Conservation (phyloP, 2,888 invertebrate genomes). For the Gonocerus acuteangulatus region DNA sequence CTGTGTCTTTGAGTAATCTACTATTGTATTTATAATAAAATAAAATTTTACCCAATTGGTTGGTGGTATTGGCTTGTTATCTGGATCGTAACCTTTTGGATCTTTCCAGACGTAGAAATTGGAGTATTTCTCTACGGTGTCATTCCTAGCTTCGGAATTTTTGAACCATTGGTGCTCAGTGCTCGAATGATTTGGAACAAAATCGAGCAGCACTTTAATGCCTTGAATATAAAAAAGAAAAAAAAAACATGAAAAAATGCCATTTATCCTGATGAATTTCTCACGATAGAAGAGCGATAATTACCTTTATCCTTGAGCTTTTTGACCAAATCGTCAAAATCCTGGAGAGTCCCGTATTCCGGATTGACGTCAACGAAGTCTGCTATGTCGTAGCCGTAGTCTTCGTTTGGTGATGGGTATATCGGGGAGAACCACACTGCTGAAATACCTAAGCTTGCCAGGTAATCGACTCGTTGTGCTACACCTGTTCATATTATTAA, state of each 20-base stretch:
- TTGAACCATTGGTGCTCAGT: slow-evolving; percentile 50
- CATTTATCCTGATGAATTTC: too few species aligned
- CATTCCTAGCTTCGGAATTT: slow-evolving; percentile 39
- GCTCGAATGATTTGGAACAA: slow-evolving; percentile 43
- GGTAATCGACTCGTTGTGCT: slow-evolving; percentile 47
- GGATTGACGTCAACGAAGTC: slow-evolving; percentile 52
- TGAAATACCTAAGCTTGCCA: slow-evolving; percentile 53
- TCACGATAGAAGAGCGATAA: neutral
- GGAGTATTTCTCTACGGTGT: slow-evolving; percentile 42
- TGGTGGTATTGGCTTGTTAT: slow-evolving; percentile 39
- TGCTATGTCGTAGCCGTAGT: slow-evolving; percentile 59
- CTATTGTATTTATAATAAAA: too few species aligned
- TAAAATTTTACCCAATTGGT: slow-evolving; percentile 40
- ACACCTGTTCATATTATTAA: too few species aligned
- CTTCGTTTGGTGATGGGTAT: slow-evolving; percentile 57
- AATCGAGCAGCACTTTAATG: slow-evolving; percentile 38
- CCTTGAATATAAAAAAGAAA: too few species aligned
- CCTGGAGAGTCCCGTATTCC: slow-evolving; percentile 52
- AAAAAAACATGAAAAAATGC: neutral
- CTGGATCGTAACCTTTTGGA: slow-evolving; percentile 18
- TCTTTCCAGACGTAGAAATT: slow-evolving; percentile 48
- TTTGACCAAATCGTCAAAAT: slow-evolving; percentile 47
- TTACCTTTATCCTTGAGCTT: slow-evolving; percentile 41
- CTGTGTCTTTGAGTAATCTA: too few species aligned
- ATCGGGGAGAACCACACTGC: slow-evolving; percentile 66